Evolutionary conservation across 2,797 vertebrate species (phyloP).

Genomic region (Xiphophorus birchmanni): DNA sequence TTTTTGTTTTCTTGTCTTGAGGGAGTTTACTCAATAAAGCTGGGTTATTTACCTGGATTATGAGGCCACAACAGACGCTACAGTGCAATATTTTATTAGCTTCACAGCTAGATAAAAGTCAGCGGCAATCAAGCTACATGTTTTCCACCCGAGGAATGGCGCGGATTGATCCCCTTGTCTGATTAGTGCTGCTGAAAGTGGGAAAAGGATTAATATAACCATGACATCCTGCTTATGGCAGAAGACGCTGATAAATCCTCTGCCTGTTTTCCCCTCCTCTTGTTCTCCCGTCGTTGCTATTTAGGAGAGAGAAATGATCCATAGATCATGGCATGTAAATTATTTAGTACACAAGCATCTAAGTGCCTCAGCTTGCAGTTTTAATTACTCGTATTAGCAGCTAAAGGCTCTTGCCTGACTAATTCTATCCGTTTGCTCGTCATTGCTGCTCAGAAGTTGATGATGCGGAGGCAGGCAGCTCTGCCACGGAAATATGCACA

Average conservation of each 20-base stretch:
- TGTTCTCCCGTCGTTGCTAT: conserved; percentile 69
- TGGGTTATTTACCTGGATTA: conserved; percentile 75
- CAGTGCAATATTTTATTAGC: conserved; percentile 65
- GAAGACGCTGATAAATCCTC: conserved; percentile 79
- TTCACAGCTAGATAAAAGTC: conserved; percentile 57
- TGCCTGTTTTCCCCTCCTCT: conserved; percentile 55
- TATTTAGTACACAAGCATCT: conserved; percentile 85
- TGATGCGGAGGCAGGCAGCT: conserved; percentile 66
- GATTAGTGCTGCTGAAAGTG: conserved; percentile 70
- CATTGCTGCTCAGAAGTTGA: conserved; percentile 70
- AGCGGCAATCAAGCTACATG: conserved; percentile 60
- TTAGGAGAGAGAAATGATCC: conserved; percentile 80
- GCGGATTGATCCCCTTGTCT: conserved; percentile 73
- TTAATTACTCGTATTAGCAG: conserved; percentile 87
- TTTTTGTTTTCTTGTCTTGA: conserved; percentile 42
- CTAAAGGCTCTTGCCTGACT: conserved; percentile 85
- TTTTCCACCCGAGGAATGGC: conserved; percentile 66
- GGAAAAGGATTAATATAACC: conserved; percentile 75
- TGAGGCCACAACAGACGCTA: conserved; percentile 51
- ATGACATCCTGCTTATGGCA: conserved; percentile 75
- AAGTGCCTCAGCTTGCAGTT: conserved; percentile 82
- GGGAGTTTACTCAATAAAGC: conserved; percentile 64
- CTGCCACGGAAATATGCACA: conserved; percentile 36
- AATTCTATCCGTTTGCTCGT: conserved; percentile 82
- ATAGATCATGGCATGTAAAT: conserved; percentile 85